These are phyloP conservation scores for Sylvilagus floridanus DNA, from an alignment of 2,797 vertebrate species.

Conservation along the genomic window DNA sequence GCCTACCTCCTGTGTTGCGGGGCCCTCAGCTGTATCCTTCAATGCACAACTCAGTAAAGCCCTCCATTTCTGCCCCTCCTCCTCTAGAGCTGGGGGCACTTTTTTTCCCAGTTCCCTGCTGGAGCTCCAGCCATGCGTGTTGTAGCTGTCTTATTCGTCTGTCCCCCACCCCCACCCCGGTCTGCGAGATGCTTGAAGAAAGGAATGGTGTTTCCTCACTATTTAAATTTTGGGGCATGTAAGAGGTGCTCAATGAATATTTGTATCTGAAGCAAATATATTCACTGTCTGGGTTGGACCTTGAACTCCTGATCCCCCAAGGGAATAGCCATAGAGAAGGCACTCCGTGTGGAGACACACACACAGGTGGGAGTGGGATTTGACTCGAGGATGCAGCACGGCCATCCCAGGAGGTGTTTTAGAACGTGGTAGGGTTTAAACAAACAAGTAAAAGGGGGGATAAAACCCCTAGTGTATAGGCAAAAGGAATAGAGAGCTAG, in stretches of 20 bases:
- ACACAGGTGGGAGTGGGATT: background rate
- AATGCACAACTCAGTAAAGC: background rate
- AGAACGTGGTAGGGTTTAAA: background rate
- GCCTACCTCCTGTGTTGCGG: background rate
- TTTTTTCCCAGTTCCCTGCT: background rate
- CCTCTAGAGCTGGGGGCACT: background rate
- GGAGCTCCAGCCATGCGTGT: background rate
- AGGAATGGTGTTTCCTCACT: background rate
- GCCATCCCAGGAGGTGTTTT: background rate
- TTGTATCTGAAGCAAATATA: background rate
- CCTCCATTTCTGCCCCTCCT: background rate
- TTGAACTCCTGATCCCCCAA: background rate
- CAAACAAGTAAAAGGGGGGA: background rate
- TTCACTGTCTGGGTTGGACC: background rate
- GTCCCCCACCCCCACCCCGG: background rate
- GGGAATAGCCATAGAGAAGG: background rate
- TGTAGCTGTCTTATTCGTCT: background rate
- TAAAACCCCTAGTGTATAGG: background rate
- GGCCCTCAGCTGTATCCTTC: background rate
- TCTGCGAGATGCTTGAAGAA: background rate
- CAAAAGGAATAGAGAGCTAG: background rate
- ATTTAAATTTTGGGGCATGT: background rate
- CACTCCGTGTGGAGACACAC: background rate
- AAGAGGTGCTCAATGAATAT: background rate
- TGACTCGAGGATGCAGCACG: background rate